Base-by-base conservation (phyloP, 2,113 vertebrate species). In the Hassar affinis region DNA sequence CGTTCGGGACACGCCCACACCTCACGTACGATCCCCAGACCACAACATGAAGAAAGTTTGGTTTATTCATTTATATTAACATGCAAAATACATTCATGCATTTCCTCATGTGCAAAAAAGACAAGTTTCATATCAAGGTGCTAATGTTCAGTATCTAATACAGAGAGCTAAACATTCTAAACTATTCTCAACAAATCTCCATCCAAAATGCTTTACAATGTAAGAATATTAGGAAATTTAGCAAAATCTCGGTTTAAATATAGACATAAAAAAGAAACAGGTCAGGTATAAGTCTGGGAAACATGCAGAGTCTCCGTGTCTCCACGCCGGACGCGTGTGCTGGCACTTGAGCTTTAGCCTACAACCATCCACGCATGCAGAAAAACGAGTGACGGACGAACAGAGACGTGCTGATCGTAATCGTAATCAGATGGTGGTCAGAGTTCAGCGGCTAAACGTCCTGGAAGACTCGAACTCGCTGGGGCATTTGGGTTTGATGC, bases 11-110 rank as follows among this genome's bases (percentile, higher is more conserved):
- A 80, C 79, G 42, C 30, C 78, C 38, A 1, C 1, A 68, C 14
- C 27, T 74, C 42, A 61, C 27, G 45, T 25, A 35, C 8, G 11
- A 69, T 33, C 79, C 83, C 80, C 52, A 88, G 83, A 90, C 86
- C 91, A 94, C 89, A 91, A 90, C 91, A 89, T 88, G 88, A 91
- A 90, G 87, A 94, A 89, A 89, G 86, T 93, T 71, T 93, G 90
- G 87, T 93, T 95, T 94, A 95, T 94, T 79, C 0, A 3, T 74
- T 74, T 54, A 75, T 95, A 84, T 83, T 71, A 94, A 94, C 97
- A 98, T 98, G 97, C 97, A 96, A 95, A 96, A 96, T 95, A 96
- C 95, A 96, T 88, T 94, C 97, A 98, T 97, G 95, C 96, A 95
- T 93, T 94, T 93, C 91, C 89, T 90, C 90, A 90, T 69, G 92